These are phyloP conservation scores for Drosophila nr. fundita DNA, from an alignment of 2,888 invertebrate genomes.

Conservation along the genomic window DNA sequence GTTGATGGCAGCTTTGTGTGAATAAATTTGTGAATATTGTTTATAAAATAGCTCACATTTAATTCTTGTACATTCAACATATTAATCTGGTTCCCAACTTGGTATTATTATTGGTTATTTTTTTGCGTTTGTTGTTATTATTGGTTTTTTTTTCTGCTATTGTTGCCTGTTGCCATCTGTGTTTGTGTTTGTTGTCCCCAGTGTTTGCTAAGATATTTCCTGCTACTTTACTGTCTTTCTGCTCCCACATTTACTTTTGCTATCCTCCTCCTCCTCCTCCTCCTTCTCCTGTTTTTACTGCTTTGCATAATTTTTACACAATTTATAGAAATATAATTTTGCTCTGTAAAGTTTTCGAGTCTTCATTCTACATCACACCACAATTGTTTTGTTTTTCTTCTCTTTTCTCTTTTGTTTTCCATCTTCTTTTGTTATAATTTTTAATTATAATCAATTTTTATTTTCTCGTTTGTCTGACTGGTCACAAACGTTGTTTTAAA, in stretches of 20 bases:
- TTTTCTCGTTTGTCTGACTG: conserved; percentile 35
- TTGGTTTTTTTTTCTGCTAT: conserved; percentile 50
- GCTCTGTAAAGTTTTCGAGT: conserved; percentile 56
- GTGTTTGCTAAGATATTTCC: conserved; percentile 67
- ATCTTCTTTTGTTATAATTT: conserved; percentile 1
- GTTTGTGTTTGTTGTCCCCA: conserved; percentile 41
- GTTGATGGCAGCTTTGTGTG: conserved; percentile 52
- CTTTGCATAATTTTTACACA: conserved; percentile 41
- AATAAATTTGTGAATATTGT: conserved; percentile 42
- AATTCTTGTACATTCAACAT: conserved; percentile 51
- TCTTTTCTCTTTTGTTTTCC: conserved; percentile 10
- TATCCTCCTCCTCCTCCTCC: conserved; percentile 15
- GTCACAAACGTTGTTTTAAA: conserved; percentile 43
- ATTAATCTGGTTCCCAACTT: conserved; percentile 18
- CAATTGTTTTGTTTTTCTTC: conserved; percentile 21
- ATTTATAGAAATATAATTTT: conserved; percentile 75
- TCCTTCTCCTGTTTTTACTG: neutral
- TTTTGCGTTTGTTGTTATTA: conserved; percentile 11
- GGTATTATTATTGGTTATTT: conserved; percentile 16
- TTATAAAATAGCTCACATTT: conserved; percentile 60
- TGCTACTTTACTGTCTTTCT: neutral
- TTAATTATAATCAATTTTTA: conserved; percentile 12
- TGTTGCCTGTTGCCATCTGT: conserved; percentile 57
- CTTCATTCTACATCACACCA: conserved; percentile 63
- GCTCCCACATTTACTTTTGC: conserved; percentile 3